These are phyloP conservation scores for Euclidia mi DNA, from an alignment of 2,888 invertebrate species.

Conservation along the genomic window DNA sequence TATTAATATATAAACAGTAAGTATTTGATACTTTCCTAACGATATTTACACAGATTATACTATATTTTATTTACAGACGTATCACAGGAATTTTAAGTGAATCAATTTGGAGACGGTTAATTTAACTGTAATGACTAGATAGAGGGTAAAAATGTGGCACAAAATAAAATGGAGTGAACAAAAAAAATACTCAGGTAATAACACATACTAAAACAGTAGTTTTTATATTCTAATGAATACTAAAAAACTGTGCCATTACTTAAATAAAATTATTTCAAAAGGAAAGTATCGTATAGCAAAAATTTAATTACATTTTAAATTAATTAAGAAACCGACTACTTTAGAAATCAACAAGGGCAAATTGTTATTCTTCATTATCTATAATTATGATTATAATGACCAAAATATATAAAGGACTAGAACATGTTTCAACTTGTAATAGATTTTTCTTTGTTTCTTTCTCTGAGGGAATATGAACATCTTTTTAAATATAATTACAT, in stretches of 20 bases:
- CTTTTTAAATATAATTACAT: conserved; percentile 6
- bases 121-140: neutral
- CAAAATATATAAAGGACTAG: conserved; percentile 25
- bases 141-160: neutral
- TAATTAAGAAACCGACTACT: conserved; percentile 24
- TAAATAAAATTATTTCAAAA: too few relatives aligned
- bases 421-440: conserved; percentile 15
- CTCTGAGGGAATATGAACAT: conserved; percentile 13
- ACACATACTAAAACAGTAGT: too few relatives aligned
- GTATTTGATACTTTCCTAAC: conserved; percentile 34
- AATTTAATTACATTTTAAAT: conserved; percentile 8
- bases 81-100: conserved; percentile 80
- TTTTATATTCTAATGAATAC: too few relatives aligned
- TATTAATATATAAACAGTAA: conserved; percentile 24
- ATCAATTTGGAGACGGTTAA: conserved; percentile 22
- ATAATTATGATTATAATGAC: conserved; percentile 14
- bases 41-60: conserved; percentile 55
- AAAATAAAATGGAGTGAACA: too few relatives aligned
- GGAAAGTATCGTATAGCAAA: too few relatives aligned
- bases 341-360: conserved; percentile 23
- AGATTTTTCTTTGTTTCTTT: conserved; percentile 5
- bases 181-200: too few relatives aligned
- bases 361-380: neutral
- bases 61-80: conserved; percentile 77
- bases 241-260: too few relatives aligned